These are phyloP conservation scores for Epirrhoe alternata DNA, from an alignment of 2,888 invertebrate species.

Conservation along the genomic window DNA sequence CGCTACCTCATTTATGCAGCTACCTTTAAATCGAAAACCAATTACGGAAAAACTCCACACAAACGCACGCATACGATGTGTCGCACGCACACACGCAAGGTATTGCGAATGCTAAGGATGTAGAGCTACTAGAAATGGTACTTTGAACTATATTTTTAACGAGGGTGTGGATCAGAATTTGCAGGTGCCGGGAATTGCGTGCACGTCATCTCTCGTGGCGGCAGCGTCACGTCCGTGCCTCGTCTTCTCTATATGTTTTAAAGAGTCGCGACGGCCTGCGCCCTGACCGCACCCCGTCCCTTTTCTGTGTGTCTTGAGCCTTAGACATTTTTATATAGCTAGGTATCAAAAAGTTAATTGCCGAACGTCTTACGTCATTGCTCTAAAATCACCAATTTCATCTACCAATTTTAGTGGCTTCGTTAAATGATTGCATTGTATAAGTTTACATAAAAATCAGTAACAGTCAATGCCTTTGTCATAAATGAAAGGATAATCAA, in stretches of 20 bases:
- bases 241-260: too few species aligned
- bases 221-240: too few species aligned
- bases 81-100: slow-evolving; percentile 52
- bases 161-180: too few species aligned
- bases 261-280: too few species aligned
- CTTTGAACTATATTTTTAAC: too few species aligned
- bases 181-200: too few species aligned
- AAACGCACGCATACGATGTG: slow-evolving; percentile 58
- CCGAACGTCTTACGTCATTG: too few species aligned
- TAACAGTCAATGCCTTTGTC: slow-evolving; percentile 13
- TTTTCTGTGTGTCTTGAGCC: too few species aligned
- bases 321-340: too few species aligned
- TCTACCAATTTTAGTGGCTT: not conserved
- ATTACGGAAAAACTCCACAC: slow-evolving; percentile 80
- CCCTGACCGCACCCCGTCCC: too few species aligned
- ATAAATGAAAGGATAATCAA: slow-evolving; percentile 39
- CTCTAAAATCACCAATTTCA: not conserved
- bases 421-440: not conserved
- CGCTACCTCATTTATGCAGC: slow-evolving; percentile 50
- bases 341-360: too few species aligned
- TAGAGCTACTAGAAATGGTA: slow-evolving; percentile 37
- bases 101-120: slow-evolving; percentile 39
- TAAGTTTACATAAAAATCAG: not conserved
- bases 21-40: slow-evolving; percentile 79
- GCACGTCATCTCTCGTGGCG: too few species aligned